Base-by-base conservation (phyloP, 2,888 invertebrate genomes). In the Brachypalpus laphriformis region DNA sequence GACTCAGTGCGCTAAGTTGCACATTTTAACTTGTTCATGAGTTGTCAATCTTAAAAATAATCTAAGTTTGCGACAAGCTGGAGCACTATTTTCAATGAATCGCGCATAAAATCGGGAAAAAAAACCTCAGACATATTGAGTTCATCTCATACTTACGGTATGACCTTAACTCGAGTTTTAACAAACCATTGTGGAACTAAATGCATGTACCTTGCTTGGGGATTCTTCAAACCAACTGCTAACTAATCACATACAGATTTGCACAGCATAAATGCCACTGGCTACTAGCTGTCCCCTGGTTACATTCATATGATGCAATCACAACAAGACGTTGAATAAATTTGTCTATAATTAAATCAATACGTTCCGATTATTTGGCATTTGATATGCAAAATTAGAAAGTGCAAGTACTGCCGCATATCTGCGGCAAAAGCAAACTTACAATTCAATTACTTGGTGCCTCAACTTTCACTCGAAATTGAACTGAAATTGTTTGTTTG, bases 341-440 rank as follows among this genome's bases (percentile, higher is more conserved):
- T 83, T 63, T 63, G 68, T 74, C 20, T 16, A 37, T 16, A 28
- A 77, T 71, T 66, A 68, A 77, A 31, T 77, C 71, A 68, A 72
- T 82, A 45, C 77, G 61, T 77, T 82, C 20, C 72, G 57, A 83
- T 83, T 63, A 78, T 78, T 80, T 83, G 74, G 74, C 78, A 83
- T 77, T 83, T 78, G 74, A 83, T 80, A 83, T 80, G 70, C 78
- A 70, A 83, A 83, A 74, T 63, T 83, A 83, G 83, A 83, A 83
- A 83, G 83, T 83, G 63, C 74, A 83, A 75, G 40, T 71, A 49
- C 42, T 66, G 31, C 65, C 76, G 49, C 70, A 76, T 82, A 65
- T 68, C 37, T 76, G 65, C 28, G 49, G 72, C 47, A 31, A 40
- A 25, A 25, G 25, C 2, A 25, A 25, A 25, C 54, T 45, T 28